phyloP scores from a whole-genome alignment of 1,140 invertebrate genomes.

The Drosophila orena region DNA sequence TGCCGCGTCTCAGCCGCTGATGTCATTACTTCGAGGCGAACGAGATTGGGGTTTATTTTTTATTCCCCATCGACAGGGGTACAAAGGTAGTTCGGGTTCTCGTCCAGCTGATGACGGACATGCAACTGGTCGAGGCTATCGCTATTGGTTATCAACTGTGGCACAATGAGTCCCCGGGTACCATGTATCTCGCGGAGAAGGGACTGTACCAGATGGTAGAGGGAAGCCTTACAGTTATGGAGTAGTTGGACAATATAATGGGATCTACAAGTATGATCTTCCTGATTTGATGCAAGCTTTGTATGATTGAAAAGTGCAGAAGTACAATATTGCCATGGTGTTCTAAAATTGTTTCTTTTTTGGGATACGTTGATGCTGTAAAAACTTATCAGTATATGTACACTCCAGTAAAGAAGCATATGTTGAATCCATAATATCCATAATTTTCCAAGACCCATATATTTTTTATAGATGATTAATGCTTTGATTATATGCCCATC shows the following conservation, averaged over 20 bases:
- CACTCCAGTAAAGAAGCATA: too few relatives aligned
- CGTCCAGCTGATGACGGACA: conserved; percentile 38
- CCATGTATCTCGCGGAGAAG: background rate
- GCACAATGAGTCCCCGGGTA: background rate
- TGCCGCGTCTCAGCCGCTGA: conserved; percentile 32
- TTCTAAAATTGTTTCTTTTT: too few relatives aligned
- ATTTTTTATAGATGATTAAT: too few relatives aligned
- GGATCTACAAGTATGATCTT: conserved; percentile 2
- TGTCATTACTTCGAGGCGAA: conserved; percentile 43
- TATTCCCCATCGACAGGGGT: conserved; percentile 28
- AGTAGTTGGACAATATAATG: background rate
- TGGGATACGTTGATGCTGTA: too few relatives aligned
- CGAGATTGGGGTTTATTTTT: conserved; percentile 42
- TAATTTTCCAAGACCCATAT: too few relatives aligned
- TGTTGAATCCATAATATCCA: too few relatives aligned
- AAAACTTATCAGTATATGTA: too few relatives aligned
- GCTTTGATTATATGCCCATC: too few relatives aligned
- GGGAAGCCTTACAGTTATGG: background rate
- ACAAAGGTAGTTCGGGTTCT: conserved; percentile 31
- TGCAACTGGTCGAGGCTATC: conserved; percentile 35
- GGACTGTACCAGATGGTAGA: conserved; percentile 3
- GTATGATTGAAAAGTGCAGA: too few relatives aligned
- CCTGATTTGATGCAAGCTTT: background rate
- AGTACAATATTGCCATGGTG: too few relatives aligned
- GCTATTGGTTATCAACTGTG: conserved; percentile 10